A percentile compares a stretch with the other conserved stretches of the same genome.
Conservation (phyloP, 1,140 invertebrate genomes). For the Drosophila lowei region DNA sequence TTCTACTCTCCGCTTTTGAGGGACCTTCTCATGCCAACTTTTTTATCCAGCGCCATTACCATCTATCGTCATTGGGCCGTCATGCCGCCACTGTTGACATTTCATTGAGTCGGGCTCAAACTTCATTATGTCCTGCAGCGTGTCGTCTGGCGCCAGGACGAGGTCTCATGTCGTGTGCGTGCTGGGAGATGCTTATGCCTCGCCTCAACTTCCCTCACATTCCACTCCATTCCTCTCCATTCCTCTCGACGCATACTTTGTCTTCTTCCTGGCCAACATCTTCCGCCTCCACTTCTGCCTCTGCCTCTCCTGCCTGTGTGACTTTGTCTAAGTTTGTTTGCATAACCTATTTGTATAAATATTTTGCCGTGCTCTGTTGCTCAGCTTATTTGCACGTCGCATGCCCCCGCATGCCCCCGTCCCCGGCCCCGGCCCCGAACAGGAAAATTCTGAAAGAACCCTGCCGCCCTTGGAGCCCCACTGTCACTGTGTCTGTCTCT, state of each 20-base stretch:
- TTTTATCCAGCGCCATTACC: constrained; percentile 56
- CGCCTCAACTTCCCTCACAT: neutral
- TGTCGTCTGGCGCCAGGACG: constrained; percentile 62
- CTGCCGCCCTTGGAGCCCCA: no score
- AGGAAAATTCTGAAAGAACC: neutral
- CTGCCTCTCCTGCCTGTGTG: constrained; percentile 49
- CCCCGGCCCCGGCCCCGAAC: neutral
- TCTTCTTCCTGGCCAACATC: constrained; percentile 39
- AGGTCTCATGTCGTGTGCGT: constrained; percentile 60
- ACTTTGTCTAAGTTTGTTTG: constrained; percentile 80
- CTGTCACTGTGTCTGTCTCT: neutral
- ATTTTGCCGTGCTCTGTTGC: constrained; percentile 78
- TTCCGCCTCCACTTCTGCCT: neutral
- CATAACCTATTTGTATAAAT: constrained; percentile 82
- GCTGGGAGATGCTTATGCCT: constrained; percentile 2
- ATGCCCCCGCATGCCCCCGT: neutral
- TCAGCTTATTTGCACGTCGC: constrained; percentile 75
- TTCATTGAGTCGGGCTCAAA: constrained; percentile 78
- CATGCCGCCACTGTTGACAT: constrained; percentile 62
- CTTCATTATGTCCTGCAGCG: constrained; percentile 80
- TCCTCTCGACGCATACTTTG: constrained; percentile 19
- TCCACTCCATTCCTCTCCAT: neutral
- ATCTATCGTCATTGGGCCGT: constrained; percentile 34
- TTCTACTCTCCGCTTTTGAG: no score
- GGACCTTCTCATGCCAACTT: neutral